These are phyloP conservation scores for Sebastes taczanowskii DNA, from an alignment of 2,797 vertebrate genomes.

Conservation along the genomic window DNA sequence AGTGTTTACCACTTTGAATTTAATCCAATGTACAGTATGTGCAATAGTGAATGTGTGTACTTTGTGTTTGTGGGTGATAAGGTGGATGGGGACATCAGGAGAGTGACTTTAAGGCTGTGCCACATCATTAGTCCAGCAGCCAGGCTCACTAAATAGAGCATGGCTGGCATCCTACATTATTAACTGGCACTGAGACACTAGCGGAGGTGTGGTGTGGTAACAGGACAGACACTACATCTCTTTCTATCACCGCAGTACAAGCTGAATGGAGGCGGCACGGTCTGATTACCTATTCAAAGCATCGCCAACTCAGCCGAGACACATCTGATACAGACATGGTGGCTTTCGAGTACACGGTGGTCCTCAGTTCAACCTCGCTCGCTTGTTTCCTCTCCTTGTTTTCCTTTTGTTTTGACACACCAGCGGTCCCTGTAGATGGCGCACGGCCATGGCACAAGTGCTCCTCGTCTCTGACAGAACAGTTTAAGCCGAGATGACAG, in stretches of 20 bases:
- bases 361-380: background rate
- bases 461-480: slow-evolving; percentile 54
- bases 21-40: background rate
- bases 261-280: slow-evolving; percentile 10
- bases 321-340: background rate
- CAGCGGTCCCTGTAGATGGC: slow-evolving; percentile 6
- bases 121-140: slow-evolving; percentile 44
- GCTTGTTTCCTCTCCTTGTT: slow-evolving; percentile 1
- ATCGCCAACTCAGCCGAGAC: slow-evolving; percentile 8
- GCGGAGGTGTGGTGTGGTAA: slow-evolving; percentile 1
- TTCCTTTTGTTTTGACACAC: slow-evolving; percentile 24
- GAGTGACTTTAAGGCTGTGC: slow-evolving; percentile 19
- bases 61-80: background rate
- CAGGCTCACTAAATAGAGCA: background rate
- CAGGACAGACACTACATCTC: slow-evolving; percentile 12
- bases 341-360: background rate
- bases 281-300: slow-evolving; percentile 60
- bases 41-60: background rate
- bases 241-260: slow-evolving; percentile 7
- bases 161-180: slow-evolving; percentile 42
- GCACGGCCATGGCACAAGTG: background rate
- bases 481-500: slow-evolving; percentile 63
- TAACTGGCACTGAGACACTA: slow-evolving; percentile 32
- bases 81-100: slow-evolving; percentile 8
- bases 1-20: too few relatives aligned